These are phyloP conservation scores for Nymphalis urticae DNA, from an alignment of 2,888 invertebrate species.

Conservation along the genomic window DNA sequence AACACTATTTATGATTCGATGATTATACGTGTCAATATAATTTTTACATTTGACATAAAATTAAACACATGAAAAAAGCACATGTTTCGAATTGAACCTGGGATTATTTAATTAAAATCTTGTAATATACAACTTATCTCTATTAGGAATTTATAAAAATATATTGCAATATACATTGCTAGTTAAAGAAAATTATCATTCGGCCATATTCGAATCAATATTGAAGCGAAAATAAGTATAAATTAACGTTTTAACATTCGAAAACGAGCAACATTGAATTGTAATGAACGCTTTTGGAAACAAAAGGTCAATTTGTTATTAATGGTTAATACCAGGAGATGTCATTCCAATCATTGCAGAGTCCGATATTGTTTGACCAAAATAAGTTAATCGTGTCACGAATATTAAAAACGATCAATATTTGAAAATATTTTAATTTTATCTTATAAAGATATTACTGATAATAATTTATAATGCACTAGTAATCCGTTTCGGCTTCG, in stretches of 20 bases:
- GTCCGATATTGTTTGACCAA: conserved; percentile 2
- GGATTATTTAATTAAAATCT: too few relatives aligned
- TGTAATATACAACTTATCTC: background rate
- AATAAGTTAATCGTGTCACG: conserved; percentile 1
- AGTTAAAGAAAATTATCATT: too few relatives aligned
- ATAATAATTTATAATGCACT: too few relatives aligned
- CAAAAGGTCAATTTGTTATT: conserved; percentile 7
- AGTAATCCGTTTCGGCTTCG: too few relatives aligned
- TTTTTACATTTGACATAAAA: too few relatives aligned
- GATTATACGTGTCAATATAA: too few relatives aligned
- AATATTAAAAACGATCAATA: background rate
- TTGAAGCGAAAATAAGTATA: conserved; percentile 1
- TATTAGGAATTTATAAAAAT: background rate
- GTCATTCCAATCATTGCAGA: conserved; percentile 1
- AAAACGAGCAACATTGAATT: conserved; percentile 4
- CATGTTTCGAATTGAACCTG: too few relatives aligned
- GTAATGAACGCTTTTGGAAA: conserved; percentile 3
- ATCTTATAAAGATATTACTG: too few relatives aligned
- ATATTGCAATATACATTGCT: background rate
- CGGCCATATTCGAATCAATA: background rate
- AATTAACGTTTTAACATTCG: conserved; percentile 1
- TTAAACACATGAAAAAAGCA: too few relatives aligned
- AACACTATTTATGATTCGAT: too few relatives aligned
- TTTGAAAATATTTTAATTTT: too few relatives aligned
- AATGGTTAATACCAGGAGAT: conserved; percentile 4